Conservation (phyloP, 2,797 vertebrate genomes). For the Loris lydekkerianus region DNA sequence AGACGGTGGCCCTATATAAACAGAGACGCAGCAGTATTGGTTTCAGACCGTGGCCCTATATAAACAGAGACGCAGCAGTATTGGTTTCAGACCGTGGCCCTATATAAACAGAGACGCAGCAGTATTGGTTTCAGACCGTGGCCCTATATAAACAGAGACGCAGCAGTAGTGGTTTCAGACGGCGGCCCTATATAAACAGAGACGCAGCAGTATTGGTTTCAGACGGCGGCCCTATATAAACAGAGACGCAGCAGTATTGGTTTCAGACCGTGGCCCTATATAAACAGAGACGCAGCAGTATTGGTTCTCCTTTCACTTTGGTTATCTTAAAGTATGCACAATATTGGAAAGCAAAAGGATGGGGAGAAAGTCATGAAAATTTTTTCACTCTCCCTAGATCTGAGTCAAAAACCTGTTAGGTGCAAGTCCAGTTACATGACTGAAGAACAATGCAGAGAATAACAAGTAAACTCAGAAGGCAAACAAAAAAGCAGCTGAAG, state of each 20-base stretch:
- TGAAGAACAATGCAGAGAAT: background rate
- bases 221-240: background rate
- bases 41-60: background rate
- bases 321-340: slow-evolving; percentile 4
- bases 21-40: no score
- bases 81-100: background rate
- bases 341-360: slow-evolving; percentile 16
- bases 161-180: background rate
- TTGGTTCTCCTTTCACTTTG: background rate
- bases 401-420: background rate
- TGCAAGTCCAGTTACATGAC: background rate
- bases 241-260: background rate
- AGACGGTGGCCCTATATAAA: background rate
- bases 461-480: slow-evolving; percentile 38
- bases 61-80: background rate
- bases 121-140: background rate
- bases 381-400: background rate
- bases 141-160: background rate
- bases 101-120: background rate
- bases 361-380: background rate
- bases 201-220: background rate
- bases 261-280: background rate
- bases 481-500: background rate
- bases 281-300: background rate
- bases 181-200: background rate